Percentiles rank a stretch among this genome's conserved stretches.
Evolutionary conservation across 1,140 invertebrate species (phyloP).

Genomic region (Leptopilina boulardi): DNA sequence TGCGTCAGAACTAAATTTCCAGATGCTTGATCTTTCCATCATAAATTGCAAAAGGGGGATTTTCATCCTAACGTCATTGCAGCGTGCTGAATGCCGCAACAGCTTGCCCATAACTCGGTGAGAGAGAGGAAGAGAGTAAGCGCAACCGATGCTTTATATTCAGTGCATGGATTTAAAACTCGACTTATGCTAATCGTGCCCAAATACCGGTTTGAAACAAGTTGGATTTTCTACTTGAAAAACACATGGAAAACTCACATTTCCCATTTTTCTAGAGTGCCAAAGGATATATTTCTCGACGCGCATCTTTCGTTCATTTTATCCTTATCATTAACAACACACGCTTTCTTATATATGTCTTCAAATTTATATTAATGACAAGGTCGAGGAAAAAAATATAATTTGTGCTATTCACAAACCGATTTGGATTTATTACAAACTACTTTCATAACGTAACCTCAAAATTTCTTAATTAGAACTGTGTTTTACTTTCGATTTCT

Average conservation of each 20-base stretch:
- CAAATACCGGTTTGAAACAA: constrained; percentile 32
- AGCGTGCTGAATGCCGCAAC: constrained; percentile 54
- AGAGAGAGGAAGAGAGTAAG: constrained; percentile 33
- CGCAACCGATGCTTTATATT: constrained; percentile 50
- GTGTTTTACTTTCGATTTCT: too few relatives aligned
- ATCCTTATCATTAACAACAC: constrained; percentile 39
- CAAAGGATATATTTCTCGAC: background rate
- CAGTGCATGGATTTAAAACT: constrained; percentile 54
- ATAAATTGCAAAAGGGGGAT: constrained; percentile 41
- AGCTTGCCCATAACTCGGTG: constrained; percentile 40
- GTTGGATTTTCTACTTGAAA: background rate
- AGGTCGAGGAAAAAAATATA: too few relatives aligned
- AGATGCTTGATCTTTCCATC: constrained; percentile 37
- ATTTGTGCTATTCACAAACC: too few relatives aligned
- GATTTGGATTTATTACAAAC: too few relatives aligned
- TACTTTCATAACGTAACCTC: too few relatives aligned
- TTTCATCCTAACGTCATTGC: constrained; percentile 37
- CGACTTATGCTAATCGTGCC: constrained; percentile 59
- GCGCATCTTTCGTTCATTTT: background rate
- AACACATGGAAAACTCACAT: background rate
- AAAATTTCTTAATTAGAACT: too few relatives aligned
- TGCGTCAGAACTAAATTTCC: constrained; percentile 35
- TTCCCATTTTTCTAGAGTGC: background rate
- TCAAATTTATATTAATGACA: too few relatives aligned
- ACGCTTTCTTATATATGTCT: too few relatives aligned